Evolutionary conservation across 37 sponge, comb jelly and placozoan genomes (phyloP), one percentile per base, ranked within the genome.

Genomic region (Aplysina aerophoba): DNA sequence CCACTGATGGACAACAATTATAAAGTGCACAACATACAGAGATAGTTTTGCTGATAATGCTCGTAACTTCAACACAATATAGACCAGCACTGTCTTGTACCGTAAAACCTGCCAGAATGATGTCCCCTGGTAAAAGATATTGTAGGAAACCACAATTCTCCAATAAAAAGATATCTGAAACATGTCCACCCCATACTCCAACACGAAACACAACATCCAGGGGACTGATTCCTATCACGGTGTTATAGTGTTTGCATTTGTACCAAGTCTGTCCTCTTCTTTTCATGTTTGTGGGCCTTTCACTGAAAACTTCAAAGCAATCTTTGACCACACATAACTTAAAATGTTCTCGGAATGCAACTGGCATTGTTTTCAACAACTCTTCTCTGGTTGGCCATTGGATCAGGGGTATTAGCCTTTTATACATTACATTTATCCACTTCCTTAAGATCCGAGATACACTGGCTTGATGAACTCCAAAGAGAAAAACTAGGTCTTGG

Each of bases 11-110:
- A 89, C 89, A 86, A 17, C 54, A 79, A 61, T 80, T 81, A 75
- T 79, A n/a, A 84, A 85, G 57, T 50, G 85, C 73, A 80, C 86
- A 91, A 83, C 84, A 91, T 22, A 91, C 63, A 56, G 73, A 39
- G 1, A 84, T 84, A 72, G 87, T 53, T 62, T 91, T 91, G 73
- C 87, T 85, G 13, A 91, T 79, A 28, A 68, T 60, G 41, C 84
- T 81, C 53, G 59, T n/a, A 19, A 84, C 74, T 57, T 84, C 85
- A 84, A 74, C 74, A 72, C 85, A 73, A n/a, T 72, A 72, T 74
- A 84, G 19, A 53, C 59, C 85, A 22, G 39, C 85, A 44, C 30
- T 72, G 24, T 84, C 75, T 72, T 44, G 56, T 20, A 86, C 36
- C 8, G 59, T 72, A 31, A 88, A 67, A 24, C 73, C 73, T 25